Evolutionary conservation across 2,888 invertebrate genomes (phyloP), one percentile per base, ranked within the genome.

Genomic region (Stenolophus ochropezus): DNA sequence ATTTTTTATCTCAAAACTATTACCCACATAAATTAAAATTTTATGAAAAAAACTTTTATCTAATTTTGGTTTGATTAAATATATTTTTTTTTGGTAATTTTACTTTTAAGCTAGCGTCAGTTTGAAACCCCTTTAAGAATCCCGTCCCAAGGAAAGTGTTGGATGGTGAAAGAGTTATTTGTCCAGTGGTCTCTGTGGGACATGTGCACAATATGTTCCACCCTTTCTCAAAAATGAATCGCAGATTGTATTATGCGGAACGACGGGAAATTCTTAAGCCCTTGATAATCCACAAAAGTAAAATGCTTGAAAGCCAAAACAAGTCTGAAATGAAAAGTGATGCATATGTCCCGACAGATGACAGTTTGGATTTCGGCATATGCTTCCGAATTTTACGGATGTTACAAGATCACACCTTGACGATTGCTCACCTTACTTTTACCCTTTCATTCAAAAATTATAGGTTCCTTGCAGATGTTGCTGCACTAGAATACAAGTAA

Each of bases 141-240:
- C 20, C 56, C 20, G 11, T 20, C 18, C 56, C 11, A 21, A 20
- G 56, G 25, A 69, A 69, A 69, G 65, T 69, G 14, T 69, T 5
- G 33, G 33, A 5, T 42, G 27, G 65, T 69, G 65, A 69, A 69
- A 65, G 65, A 33, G 16, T 78, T 78, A 78, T 78, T 78, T 78
- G 78, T 78, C 23, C 61, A 65, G 33, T 78, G 58, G 27, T 58
- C 77, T 58, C 11, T 8, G 21, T 58, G 47, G 16, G 78, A 78
- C 78, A 78, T 78, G 61, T 78, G 78, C 65, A 78, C 78, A 78
- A 78, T 78, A 78, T 78, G 25, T 78, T 65, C 49, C 65, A 78
- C 78, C 78, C 78, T 65, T 78, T 78, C 61, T 23, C 25, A 78
- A 78, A 78, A 78, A 78, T 78, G 61, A 74, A 53, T 53, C 74